Evolutionary conservation across 2,888 invertebrate species (phyloP).

Genomic region (Coremacera marginata): DNA sequence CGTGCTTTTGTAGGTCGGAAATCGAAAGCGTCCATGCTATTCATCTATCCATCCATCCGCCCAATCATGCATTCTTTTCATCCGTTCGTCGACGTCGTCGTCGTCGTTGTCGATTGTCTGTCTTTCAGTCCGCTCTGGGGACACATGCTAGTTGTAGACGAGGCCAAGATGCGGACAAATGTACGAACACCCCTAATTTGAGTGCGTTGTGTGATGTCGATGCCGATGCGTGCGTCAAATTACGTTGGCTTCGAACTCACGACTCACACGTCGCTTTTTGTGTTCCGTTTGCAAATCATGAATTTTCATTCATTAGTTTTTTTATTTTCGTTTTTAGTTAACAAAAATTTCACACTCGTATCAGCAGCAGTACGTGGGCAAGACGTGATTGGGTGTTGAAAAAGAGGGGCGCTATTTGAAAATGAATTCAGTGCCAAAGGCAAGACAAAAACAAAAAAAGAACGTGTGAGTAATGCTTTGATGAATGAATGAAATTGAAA

Average conservation of each 20-base stretch:
- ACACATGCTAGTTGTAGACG: constrained; percentile 34
- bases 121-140: constrained; percentile 33
- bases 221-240: constrained; percentile 43
- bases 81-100: neutral
- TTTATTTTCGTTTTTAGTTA: neutral
- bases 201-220: constrained; percentile 41
- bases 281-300: constrained; percentile 39
- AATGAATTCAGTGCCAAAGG: constrained; percentile 41
- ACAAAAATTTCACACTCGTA: constrained; percentile 17
- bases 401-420: constrained; percentile 36
- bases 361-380: neutral
- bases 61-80: constrained; percentile 7
- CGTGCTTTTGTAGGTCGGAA: constrained; percentile 56
- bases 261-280: constrained; percentile 39
- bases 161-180: constrained; percentile 32
- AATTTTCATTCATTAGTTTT: constrained; percentile 23
- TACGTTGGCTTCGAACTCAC: constrained; percentile 25
- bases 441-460: constrained; percentile 6
- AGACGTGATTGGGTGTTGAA: constrained; percentile 8
- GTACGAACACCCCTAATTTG: constrained; percentile 39
- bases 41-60: neutral
- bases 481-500: constrained; percentile 51
- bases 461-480: constrained; percentile 42
- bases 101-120: too few species aligned
- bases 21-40: constrained; percentile 54